Evolutionary conservation across 2,113 vertebrate genomes (phyloP).

Genomic region (Crocuta crocuta): DNA sequence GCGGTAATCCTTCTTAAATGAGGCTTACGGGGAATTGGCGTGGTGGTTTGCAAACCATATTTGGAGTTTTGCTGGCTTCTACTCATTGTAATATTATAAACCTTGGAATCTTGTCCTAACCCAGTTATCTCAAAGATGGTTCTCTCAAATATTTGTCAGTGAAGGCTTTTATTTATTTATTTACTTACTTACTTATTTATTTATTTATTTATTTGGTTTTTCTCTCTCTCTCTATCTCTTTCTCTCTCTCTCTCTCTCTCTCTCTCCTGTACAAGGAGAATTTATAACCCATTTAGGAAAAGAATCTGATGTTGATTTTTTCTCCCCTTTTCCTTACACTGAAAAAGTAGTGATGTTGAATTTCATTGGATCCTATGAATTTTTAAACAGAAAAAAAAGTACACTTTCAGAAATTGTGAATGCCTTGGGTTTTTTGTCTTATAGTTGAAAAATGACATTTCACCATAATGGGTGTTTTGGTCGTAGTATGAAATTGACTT

Average conservation of each 20-base stretch:
- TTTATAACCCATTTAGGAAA: background rate
- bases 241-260: no score
- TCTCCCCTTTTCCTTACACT: background rate
- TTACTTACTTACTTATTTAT: background rate
- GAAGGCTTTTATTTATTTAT: background rate
- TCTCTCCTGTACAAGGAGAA: background rate
- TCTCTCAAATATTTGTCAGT: background rate
- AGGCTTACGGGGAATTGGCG: slow-evolving; percentile 24
- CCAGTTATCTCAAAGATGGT: background rate
- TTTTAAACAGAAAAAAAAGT: slow-evolving; percentile 12
- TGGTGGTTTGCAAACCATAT: background rate
- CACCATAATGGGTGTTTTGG: background rate
- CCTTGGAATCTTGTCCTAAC: background rate
- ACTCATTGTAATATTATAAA: background rate
- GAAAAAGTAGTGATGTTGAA: background rate
- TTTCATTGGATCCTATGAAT: slow-evolving; percentile 9
- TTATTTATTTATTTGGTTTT: no score
- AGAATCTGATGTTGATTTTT: background rate
- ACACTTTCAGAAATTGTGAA: slow-evolving; percentile 9
- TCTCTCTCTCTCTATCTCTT: no score
- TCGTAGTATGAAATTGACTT: slow-evolving; percentile 30
- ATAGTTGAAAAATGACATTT: slow-evolving; percentile 27
- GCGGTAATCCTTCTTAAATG: slow-evolving; percentile 42
- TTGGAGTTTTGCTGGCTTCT: slow-evolving; percentile 12
- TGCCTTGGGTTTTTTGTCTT: background rate